Conservation (phyloP, 2,113 vertebrate species). For the Phrynosoma blainvillii region DNA sequence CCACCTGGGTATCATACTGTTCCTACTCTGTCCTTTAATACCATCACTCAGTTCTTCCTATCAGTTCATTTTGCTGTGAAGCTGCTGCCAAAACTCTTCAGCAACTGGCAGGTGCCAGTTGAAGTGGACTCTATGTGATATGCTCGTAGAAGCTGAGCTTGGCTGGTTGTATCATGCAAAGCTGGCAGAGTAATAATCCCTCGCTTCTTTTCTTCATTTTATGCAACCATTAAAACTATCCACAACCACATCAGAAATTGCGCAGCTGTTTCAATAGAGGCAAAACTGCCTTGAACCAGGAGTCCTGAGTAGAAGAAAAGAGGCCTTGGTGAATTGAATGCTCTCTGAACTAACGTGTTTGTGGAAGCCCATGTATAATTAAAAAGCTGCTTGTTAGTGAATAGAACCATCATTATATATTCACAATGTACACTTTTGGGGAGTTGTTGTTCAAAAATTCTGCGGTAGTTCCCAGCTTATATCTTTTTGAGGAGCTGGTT, state of each 20-base stretch:
- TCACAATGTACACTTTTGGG: constrained; percentile 68
- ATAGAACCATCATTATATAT: constrained; percentile 66
- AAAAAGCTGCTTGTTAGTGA: constrained; percentile 71
- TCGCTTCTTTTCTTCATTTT: constrained; percentile 65
- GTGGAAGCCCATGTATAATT: constrained; percentile 77
- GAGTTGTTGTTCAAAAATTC: no score
- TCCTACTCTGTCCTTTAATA: neutral
- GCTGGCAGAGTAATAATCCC: constrained; percentile 62
- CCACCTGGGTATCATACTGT: neutral
- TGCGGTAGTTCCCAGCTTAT: constrained; percentile 49
- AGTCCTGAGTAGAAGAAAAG: constrained; percentile 68
- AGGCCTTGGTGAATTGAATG: constrained; percentile 73
- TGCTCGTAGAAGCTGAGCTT: constrained; percentile 53
- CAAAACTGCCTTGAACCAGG: constrained; percentile 68
- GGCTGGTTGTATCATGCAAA: constrained; percentile 48
- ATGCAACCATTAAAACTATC: constrained; percentile 76
- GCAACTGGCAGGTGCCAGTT: constrained; percentile 46
- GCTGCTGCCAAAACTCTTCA: constrained; percentile 47
- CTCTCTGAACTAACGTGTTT: constrained; percentile 74
- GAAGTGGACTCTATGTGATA: constrained; percentile 33
- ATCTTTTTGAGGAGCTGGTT: constrained; percentile 48
- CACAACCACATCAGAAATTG: constrained; percentile 74
- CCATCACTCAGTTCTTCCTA: neutral
- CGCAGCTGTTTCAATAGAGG: constrained; percentile 75
- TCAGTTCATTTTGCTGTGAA: fast-evolving